Conservation (phyloP, 2,888 invertebrate species). For the Conops quadrifasciatus region DNA sequence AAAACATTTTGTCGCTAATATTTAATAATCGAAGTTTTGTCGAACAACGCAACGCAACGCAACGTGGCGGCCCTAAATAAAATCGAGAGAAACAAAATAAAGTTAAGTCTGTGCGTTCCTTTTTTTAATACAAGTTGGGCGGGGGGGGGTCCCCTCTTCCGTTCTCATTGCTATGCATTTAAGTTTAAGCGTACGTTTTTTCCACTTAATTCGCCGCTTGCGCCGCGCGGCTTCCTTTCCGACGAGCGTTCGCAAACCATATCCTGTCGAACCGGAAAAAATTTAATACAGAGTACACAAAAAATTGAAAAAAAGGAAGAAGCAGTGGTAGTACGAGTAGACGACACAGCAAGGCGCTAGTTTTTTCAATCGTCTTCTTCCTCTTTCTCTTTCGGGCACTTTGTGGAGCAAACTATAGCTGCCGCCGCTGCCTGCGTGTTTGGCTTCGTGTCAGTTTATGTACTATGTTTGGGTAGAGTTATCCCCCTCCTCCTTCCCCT, state of each 20-base stretch:
- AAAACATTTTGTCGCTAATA: not conserved
- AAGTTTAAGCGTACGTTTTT: conserved; percentile 26
- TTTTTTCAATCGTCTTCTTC: not conserved
- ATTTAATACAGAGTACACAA: conserved; percentile 30
- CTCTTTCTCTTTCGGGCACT: not conserved
- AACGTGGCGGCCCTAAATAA: too few relatives aligned
- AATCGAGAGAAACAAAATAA: too few relatives aligned
- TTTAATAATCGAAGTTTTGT: not conserved
- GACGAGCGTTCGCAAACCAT: conserved; percentile 12
- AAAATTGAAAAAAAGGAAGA: not conserved
- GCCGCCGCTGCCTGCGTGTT: not conserved
- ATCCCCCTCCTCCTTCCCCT: too few relatives aligned
- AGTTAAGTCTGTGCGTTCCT: too few relatives aligned
- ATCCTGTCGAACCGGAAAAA: conserved; percentile 37
- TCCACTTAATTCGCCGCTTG: not conserved
- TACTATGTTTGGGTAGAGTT: too few relatives aligned
- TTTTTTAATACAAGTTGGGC: too few relatives aligned
- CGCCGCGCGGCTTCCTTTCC: conserved; percentile 5
- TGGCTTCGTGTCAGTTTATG: not conserved
- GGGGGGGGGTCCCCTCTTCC: too few relatives aligned
- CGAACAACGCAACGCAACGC: not conserved
- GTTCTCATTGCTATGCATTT: not conserved
- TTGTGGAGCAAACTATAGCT: not conserved
- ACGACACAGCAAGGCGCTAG: not conserved
- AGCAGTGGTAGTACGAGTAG: not conserved